A percentile compares a stretch with the other conserved stretches of the same genome.
phyloP scores from a whole-genome alignment of 2,113 vertebrate species.

The Trogon surrucura region DNA sequence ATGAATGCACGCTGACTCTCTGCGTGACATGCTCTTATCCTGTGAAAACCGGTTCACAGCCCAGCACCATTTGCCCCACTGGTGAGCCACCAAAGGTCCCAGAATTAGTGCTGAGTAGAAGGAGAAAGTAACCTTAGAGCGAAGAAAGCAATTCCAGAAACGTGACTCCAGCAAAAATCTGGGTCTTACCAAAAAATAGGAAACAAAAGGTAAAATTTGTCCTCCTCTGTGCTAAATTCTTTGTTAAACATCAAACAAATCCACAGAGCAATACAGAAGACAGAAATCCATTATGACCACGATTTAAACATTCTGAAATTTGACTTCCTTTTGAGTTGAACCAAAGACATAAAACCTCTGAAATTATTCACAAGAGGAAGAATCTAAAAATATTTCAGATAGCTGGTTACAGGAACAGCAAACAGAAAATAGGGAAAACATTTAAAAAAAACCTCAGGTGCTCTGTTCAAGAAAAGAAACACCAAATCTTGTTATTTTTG shows the following conservation, averaged over 20 bases:
- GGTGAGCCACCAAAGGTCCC: not conserved
- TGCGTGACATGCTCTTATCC: not conserved
- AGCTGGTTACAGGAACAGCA: not conserved
- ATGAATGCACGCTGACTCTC: not conserved
- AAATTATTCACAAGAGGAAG: slow-evolving; percentile 8
- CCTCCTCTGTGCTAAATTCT: not conserved
- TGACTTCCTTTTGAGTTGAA: not conserved
- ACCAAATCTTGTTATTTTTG: not conserved
- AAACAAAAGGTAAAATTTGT: not conserved
- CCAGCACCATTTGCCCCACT: not conserved
- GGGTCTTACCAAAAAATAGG: not conserved
- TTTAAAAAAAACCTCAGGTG: not conserved
- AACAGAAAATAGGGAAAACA: not conserved
- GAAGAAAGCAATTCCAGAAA: not conserved
- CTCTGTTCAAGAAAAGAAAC: slow-evolving; percentile 9
- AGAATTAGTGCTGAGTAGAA: not conserved
- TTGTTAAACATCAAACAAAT: not conserved
- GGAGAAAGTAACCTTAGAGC: not conserved
- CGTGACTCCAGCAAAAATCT: not conserved
- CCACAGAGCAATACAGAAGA: not conserved
- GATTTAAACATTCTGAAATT: not conserved
- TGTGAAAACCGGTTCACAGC: not conserved
- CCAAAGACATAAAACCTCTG: not conserved
- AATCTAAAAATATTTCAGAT: slow-evolving; percentile 26
- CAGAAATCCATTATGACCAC: not conserved